Base-by-base conservation (phyloP, 2,113 vertebrate species). In the Pelodiscus sinensis region DNA sequence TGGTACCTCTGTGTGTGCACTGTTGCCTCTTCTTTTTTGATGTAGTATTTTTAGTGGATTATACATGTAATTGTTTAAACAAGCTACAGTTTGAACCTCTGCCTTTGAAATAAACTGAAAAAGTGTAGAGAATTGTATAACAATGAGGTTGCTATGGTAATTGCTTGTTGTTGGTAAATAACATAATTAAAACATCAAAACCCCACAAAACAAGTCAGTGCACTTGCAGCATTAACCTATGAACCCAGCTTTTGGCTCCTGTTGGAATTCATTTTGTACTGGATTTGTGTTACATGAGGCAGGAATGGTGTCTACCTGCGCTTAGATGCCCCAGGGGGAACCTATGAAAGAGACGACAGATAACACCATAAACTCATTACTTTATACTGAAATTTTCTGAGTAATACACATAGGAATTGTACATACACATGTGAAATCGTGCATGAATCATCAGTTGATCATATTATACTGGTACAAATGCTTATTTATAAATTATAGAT, bases 91-190 rank as follows among this genome's bases (percentile, higher is more conserved):
- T 92, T 95, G 87, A 58, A 44, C 86, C 58, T 79, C 81, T 44
- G 44, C 44, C 78, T 95, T 92, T 90, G 94, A 94, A 88, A 94
- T 95, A 96, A 96, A 96, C 87, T 68, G 65, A 90, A 90, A 91
- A 94, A 95, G 21, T 83, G 75, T 91, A 85, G 90, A 80, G 80
- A 82, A 56, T 95, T 90, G 57, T 92, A 87, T 91, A 95, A 88
- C 78, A 56, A 31, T 1, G 2, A 92, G 75, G 96, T 97, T 97
- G 93, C 96, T 94, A 97, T 97, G 92, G 96, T 81, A 94, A 97
- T 97, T 96, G 27, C 94, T 94, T 93, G 54, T 75, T 84, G 84
- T 58, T 81, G 79, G 85, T 94, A 91, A 80, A 83, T 16, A 89
- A 13, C 92, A 75, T 88, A 94, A 91, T 82, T 29, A 19, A 35